Base-by-base conservation (phyloP, 2,888 invertebrate genomes). In the Caenorhabditis japonica region DNA sequence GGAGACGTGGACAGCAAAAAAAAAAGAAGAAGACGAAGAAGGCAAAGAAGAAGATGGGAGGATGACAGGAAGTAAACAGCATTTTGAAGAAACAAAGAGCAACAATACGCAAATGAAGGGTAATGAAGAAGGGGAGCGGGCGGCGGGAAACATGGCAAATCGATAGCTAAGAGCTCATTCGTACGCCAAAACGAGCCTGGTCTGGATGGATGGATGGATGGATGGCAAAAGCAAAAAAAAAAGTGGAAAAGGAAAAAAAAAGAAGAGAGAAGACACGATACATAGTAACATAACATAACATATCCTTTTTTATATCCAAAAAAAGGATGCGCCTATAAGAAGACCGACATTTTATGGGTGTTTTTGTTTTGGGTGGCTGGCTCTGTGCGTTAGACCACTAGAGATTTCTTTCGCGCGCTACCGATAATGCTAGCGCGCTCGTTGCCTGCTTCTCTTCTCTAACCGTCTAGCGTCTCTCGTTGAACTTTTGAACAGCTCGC, bases 101-200 rank as follows among this genome's bases (percentile, higher is more conserved):
- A 44, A 53, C 58, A 69, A 53, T 59, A 53, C 39, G 68, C 59
- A 69, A 60, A 69, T 69, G 59, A 69, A 23, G 58, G 53, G 59
- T 59, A 69, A 69, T 69, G 68, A 69, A 59, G 59, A 44, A 44
- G 39, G 34, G 19, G 51, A 58, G 47, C 51, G 36, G 23, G 46
- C 21, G 10, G 30, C 27, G 21, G 25, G 36, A 30, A 17, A 47
- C 2, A 25, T 4, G n/a, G 15, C 19, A 15, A 41, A 66, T 66
- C 66, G 66, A 66, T 66, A 66, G 56, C 66, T 21, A 49, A 56
- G 56, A 66, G 66, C 66, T 56, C 66, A 66, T 66, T 66, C 56
- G 62, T 64, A 55, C 39, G 43, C 44, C 53, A 55, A 64, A 55
- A 47, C 41, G 66, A 49, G 49, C 47, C 27, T 39, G 21, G 62